Percentiles rank a stretch among this genome's conserved stretches.
phyloP scores from a whole-genome alignment of 2,888 invertebrate genomes.

The Drosophila niveifrons region DNA sequence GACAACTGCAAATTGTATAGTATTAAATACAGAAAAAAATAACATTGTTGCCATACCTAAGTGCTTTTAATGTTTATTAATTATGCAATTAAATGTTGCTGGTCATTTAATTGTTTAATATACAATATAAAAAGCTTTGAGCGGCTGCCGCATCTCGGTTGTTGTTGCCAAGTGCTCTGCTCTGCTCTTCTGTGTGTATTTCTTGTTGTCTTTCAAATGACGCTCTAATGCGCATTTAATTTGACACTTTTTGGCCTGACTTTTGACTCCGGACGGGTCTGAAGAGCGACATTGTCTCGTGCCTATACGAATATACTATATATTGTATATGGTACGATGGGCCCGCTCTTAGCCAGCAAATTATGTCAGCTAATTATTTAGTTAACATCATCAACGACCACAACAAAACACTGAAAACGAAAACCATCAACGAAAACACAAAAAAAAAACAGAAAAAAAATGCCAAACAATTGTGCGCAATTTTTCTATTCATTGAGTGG shows the following conservation, averaged over 20 bases:
- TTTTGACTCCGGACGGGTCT: constrained; percentile 61
- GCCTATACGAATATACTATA: constrained; percentile 34
- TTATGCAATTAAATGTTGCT: constrained; percentile 81
- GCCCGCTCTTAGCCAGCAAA: constrained; percentile 70
- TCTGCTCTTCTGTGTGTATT: constrained; percentile 33
- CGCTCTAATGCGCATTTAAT: constrained; percentile 81
- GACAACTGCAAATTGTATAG: constrained; percentile 74
- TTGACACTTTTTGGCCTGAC: constrained; percentile 79
- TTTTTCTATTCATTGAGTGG: constrained; percentile 81
- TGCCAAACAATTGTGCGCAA: constrained; percentile 76
- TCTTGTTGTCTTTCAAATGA: constrained; percentile 65
- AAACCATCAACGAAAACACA: constrained; percentile 24
- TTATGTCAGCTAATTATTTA: constrained; percentile 80
- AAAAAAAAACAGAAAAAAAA: constrained; percentile 26
- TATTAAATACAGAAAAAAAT: constrained; percentile 58
- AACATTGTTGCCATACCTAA: constrained; percentile 71
- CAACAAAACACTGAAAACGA: constrained; percentile 39
- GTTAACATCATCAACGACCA: constrained; percentile 71
- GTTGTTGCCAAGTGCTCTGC: constrained; percentile 24
- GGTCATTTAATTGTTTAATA: constrained; percentile 78
- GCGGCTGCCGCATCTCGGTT: constrained; percentile 37
- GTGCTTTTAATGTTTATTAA: constrained; percentile 82
- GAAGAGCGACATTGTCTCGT: constrained; percentile 58
- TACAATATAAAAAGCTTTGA: constrained; percentile 41
- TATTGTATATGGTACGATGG: constrained; percentile 5